Conservation (phyloP, 2,797 vertebrate species). For the Channallabes apus region DNA sequence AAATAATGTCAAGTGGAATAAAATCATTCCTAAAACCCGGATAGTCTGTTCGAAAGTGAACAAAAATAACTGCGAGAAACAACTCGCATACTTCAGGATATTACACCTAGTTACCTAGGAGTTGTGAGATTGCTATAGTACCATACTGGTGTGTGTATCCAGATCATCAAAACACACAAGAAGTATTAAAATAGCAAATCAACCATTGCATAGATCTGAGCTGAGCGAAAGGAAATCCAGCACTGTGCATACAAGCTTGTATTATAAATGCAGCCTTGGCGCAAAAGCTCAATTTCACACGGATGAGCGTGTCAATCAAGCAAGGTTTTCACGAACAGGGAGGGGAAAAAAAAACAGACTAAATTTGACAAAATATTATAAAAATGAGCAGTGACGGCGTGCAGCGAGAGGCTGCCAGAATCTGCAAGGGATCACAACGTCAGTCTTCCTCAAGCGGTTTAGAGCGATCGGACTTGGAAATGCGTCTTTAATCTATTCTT, state of each 20-base stretch:
- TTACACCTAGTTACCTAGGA: background rate
- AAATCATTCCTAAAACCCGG: background rate
- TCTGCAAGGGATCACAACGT: background rate
- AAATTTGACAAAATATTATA: background rate
- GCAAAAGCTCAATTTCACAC: background rate
- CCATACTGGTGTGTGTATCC: too few relatives aligned
- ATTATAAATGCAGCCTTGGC: background rate
- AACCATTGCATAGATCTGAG: background rate
- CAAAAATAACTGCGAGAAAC: too few relatives aligned
- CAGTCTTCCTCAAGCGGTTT: background rate
- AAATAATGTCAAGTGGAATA: slow-evolving; percentile 14
- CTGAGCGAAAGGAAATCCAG: background rate
- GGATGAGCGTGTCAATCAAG: background rate
- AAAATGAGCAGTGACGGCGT: background rate
- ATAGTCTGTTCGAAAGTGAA: background rate
- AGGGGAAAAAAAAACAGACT: background rate
- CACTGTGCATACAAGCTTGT: background rate
- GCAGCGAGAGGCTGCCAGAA: background rate
- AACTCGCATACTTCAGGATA: too few relatives aligned
- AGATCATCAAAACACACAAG: too few relatives aligned
- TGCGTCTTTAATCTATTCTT: background rate
- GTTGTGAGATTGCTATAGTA: too few relatives aligned
- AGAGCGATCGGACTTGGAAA: background rate
- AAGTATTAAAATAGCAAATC: too few relatives aligned
- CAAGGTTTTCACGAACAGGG: background rate